Conservation (phyloP, 2,888 invertebrate species). For the Andrena trimmerana region DNA sequence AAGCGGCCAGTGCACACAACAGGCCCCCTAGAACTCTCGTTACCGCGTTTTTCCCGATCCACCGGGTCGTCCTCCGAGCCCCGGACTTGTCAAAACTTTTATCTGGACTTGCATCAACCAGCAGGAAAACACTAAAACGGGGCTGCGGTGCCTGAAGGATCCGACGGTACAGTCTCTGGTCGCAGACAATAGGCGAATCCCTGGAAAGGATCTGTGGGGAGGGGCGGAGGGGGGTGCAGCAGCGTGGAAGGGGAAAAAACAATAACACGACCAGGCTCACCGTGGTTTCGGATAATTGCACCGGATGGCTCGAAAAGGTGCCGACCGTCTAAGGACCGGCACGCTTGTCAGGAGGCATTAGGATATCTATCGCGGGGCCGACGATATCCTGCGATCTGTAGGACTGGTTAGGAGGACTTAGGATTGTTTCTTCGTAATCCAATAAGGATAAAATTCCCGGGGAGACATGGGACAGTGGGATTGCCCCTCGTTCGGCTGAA, state of each 20-base stretch:
- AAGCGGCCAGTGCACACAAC: constrained; percentile 5
- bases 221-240: neutral
- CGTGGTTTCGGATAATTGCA: constrained; percentile 81
- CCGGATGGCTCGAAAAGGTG: constrained; percentile 80
- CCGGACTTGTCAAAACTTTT: constrained; percentile 80
- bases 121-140: constrained; percentile 70
- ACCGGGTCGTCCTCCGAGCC: neutral
- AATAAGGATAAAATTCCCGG: constrained; percentile 77
- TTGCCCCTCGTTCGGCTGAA: neutral
- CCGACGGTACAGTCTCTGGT: constrained; percentile 14
- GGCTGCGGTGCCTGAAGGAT: constrained; percentile 45
- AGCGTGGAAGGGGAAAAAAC: constrained; percentile 40
- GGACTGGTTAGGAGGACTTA: constrained; percentile 76
- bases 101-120: constrained; percentile 73
- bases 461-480: neutral
- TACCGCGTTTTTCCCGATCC: neutral
- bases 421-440: constrained; percentile 80
- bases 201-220: constrained; percentile 55
- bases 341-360: constrained; percentile 79
- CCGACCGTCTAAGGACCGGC: constrained; percentile 71
- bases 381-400: constrained; percentile 53
- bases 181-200: constrained; percentile 63
- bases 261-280: constrained; percentile 62
- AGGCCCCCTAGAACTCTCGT: constrained; percentile 15
- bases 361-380: constrained; percentile 72